Percentiles rank a stretch among this genome's conserved stretches.
phyloP scores from a whole-genome alignment of 1,140 invertebrate genomes.

The Chionoecetes opilio region DNA sequence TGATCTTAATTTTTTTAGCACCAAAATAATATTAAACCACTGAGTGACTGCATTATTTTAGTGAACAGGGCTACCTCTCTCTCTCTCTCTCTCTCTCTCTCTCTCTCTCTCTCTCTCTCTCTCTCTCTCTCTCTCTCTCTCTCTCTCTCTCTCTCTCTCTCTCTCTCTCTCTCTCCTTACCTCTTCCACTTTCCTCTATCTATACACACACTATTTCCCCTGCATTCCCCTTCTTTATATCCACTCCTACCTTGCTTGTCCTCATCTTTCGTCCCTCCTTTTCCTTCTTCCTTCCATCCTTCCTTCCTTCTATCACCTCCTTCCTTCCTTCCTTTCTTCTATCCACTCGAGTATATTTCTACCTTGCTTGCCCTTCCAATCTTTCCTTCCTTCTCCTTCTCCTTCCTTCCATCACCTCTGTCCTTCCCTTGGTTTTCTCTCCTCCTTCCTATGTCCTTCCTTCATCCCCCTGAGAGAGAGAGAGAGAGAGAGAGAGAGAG shows the following conservation, averaged over 20 bases:
- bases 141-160: not conserved
- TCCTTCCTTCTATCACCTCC: not conserved
- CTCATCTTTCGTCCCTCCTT: not conserved
- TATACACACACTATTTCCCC: no score
- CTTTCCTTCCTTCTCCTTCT: no score
- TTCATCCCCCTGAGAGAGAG: not conserved
- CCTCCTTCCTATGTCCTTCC: no score
- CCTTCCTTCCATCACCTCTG: no score
- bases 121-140: not conserved
- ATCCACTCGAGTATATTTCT: no score
- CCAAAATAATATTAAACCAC: not conserved
- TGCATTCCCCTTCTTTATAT: not conserved
- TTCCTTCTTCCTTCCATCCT: not conserved
- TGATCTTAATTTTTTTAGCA: not conserved
- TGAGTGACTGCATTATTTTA: not conserved
- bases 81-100: slow-evolving; percentile 27
- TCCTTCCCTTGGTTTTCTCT: no score
- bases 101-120: slow-evolving; percentile 27
- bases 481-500: slow-evolving; percentile 27
- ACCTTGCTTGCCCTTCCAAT: no score
- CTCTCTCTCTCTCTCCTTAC: not conserved
- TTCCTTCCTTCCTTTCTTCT: not conserved
- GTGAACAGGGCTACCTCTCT: not conserved
- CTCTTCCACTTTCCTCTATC: not conserved
- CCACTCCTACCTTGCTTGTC: not conserved